A percentile compares a stretch with the other conserved stretches of the same genome.
Conservation (phyloP, 2,797 vertebrate species). For the Phoeniculus purpureus region DNA sequence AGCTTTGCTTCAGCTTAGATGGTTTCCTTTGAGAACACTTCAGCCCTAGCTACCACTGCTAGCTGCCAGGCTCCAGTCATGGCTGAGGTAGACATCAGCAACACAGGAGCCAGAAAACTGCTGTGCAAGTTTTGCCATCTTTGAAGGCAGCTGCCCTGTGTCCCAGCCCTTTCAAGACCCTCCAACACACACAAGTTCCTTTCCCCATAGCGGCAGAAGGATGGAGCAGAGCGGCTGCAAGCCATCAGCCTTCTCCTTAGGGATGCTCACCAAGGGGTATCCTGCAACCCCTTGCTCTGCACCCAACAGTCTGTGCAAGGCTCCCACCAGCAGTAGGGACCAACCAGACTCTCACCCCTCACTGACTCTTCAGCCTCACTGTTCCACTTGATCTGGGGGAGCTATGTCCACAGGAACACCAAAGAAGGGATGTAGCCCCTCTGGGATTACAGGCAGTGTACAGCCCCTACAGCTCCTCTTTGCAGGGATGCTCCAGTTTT, state of each 20-base stretch:
- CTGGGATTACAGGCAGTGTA: accelerated
- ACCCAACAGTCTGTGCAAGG: background rate
- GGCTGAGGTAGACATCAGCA: background rate
- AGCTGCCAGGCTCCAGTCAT: background rate
- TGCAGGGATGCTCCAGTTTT: accelerated
- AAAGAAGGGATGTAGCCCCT: background rate
- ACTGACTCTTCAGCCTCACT: too few species aligned
- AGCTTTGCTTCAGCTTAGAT: background rate
- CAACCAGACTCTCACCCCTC: too few species aligned
- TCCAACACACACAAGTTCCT: accelerated
- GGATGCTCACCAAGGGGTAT: background rate
- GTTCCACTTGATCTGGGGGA: accelerated
- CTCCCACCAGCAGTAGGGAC: background rate
- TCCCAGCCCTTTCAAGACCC: too few species aligned
- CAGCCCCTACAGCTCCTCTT: background rate
- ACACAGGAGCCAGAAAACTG: background rate
- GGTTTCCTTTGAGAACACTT: background rate
- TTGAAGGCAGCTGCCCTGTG: accelerated
- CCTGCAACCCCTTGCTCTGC: accelerated
- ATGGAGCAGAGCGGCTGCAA: accelerated
- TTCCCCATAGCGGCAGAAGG: accelerated
- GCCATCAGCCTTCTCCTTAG: background rate
- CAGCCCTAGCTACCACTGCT: background rate
- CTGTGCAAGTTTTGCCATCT: accelerated
- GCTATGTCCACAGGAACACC: background rate